Evolutionary conservation across 2,797 vertebrate genomes (phyloP).

Genomic region (Botia kubotai): DNA sequence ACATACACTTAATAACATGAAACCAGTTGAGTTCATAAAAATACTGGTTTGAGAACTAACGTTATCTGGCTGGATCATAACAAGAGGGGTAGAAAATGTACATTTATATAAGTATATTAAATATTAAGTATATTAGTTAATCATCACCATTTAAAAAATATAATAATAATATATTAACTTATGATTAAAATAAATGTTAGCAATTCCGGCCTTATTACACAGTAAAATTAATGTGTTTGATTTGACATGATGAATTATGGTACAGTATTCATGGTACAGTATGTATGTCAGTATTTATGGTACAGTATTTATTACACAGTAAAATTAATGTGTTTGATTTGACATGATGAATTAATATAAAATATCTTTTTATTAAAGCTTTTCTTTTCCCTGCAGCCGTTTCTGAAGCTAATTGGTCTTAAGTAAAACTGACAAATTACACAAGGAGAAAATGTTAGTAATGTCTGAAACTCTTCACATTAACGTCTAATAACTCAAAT

Average conservation of each 20-base stretch:
- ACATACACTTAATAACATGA: background rate
- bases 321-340: background rate
- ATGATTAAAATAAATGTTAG: background rate
- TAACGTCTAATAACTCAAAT: conserved; percentile 33
- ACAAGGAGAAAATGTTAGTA: conserved; percentile 57
- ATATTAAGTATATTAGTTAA: too few species aligned
- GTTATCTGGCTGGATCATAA: too few species aligned
- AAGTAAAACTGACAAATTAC: conserved; percentile 56
- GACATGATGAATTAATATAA: too few species aligned
- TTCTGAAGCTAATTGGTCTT: conserved; percentile 24
- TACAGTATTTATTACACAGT: too few species aligned
- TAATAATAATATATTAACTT: too few species aligned
- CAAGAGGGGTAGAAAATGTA: too few species aligned
- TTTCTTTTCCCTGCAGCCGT: conserved; percentile 27
- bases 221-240: background rate
- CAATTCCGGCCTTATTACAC: background rate
- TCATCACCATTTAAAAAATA: too few species aligned
- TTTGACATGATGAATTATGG: background rate
- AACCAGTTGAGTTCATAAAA: too few species aligned
- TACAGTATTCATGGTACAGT: too few species aligned
- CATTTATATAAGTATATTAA: too few species aligned
- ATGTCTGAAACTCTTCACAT: conserved; percentile 40
- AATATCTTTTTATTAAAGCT: conserved; percentile 17
- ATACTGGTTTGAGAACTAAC: too few species aligned
- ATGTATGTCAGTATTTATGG: too few species aligned